phyloP scores from a whole-genome alignment of 2,888 invertebrate species.

The Lithodes maja region DNA sequence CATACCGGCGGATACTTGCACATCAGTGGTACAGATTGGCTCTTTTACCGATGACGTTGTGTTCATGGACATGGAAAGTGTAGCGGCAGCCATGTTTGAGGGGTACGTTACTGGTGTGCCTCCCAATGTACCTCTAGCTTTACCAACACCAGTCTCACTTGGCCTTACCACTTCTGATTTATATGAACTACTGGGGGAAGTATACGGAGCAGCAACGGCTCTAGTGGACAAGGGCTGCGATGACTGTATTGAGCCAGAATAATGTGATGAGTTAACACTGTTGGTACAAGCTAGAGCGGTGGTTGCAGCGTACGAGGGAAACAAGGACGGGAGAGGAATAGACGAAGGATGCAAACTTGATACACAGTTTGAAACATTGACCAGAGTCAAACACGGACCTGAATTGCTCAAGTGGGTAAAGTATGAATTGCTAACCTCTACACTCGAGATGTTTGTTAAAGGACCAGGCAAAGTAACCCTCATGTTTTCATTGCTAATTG shows the following conservation, averaged over 20 bases:
- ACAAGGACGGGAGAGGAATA: background rate
- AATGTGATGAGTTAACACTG: background rate
- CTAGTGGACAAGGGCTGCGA: conserved; percentile 2
- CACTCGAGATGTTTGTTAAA: background rate
- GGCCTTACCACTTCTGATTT: background rate
- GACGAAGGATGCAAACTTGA: background rate
- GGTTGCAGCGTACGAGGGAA: background rate
- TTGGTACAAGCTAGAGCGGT: background rate
- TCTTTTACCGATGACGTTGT: conserved; percentile 35
- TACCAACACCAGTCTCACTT: background rate
- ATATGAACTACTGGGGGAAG: background rate
- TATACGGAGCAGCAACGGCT: background rate
- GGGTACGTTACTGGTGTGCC: background rate
- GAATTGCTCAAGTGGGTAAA: conserved; percentile 14
- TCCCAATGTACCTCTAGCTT: background rate
- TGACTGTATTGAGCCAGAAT: background rate
- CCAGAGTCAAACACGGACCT: background rate
- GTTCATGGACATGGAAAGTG: conserved; percentile 1
- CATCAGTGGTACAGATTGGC: conserved; percentile 12
- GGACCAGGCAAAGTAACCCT: background rate
- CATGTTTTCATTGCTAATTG: background rate
- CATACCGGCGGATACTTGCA: background rate
- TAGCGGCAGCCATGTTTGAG: conserved; percentile 25
- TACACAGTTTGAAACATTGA: conserved; percentile 20
- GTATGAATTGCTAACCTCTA: background rate